A percentile compares a stretch with the other conserved stretches of the same genome.
Evolutionary conservation across 2,888 invertebrate genomes (phyloP).

Genomic region (Trissolcus brochymenae): DNA sequence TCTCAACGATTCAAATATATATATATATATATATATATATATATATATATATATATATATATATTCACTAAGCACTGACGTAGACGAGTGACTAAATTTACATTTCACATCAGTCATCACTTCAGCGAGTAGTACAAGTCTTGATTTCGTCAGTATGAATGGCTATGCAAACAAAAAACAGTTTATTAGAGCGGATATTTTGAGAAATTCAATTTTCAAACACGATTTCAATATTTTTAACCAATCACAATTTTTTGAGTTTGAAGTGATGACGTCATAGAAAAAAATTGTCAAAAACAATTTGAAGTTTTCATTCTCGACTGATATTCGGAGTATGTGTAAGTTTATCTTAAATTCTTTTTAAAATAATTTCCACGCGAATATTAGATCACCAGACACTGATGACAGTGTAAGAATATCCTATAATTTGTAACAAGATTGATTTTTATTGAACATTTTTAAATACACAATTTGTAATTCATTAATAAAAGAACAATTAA

Average conservation of each 20-base stretch:
- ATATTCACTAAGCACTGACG: constrained; percentile 53
- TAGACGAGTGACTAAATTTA: constrained; percentile 48
- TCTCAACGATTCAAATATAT: constrained; percentile 35
- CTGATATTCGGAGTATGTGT: constrained; percentile 54
- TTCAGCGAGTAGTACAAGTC: constrained; percentile 37
- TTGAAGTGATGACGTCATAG: constrained; percentile 54
- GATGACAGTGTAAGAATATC: constrained; percentile 47
- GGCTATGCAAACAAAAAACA: constrained; percentile 4
- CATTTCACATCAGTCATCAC: constrained; percentile 49
- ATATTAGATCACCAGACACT: constrained; percentile 27
- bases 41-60: too few species aligned
- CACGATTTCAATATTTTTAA: constrained; percentile 20
- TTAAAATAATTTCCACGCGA: constrained; percentile 33
- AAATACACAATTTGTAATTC: constrained; percentile 51
- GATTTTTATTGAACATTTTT: constrained; percentile 53
- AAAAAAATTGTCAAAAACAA: constrained; percentile 49
- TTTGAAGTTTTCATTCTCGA: constrained; percentile 45
- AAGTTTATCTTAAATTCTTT: constrained; percentile 46
- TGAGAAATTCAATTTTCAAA: constrained; percentile 17
- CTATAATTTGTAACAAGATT: constrained; percentile 58
- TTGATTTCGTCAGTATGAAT: constrained; percentile 34
- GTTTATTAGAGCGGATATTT: background rate
- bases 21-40: too few species aligned
- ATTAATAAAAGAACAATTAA: constrained; percentile 40
- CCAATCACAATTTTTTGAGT: constrained; percentile 1